Evolutionary conservation across 2,888 invertebrate genomes (phyloP).

Genomic region (Drosophila dives): DNA sequence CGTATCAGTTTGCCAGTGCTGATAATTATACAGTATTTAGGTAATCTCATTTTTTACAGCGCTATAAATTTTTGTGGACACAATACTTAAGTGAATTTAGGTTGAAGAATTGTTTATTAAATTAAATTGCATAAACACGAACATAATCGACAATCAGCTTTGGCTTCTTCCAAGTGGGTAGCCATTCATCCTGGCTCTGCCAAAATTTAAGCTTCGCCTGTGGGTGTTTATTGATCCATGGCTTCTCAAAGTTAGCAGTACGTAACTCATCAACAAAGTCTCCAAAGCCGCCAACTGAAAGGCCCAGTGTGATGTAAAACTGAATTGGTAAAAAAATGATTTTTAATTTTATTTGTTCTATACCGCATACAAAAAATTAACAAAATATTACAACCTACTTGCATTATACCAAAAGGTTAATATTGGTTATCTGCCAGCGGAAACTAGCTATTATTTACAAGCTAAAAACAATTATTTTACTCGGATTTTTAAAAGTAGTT

Average conservation of each 20-base stretch:
- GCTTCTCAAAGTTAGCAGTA: constrained; percentile 86
- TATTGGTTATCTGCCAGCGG: not conserved
- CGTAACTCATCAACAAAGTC: constrained; percentile 88
- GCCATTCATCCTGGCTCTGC: constrained; percentile 88
- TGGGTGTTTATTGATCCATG: constrained; percentile 90
- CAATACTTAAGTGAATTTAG: not conserved
- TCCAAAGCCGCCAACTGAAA: constrained; percentile 91
- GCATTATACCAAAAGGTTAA: not conserved
- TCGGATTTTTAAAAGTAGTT: not conserved
- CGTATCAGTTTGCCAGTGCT: not conserved
- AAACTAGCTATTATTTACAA: not conserved
- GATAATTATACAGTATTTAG: not conserved
- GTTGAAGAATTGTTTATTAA: not conserved
- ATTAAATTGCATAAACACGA: constrained; percentile 80
- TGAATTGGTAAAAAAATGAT: constrained; percentile 78
- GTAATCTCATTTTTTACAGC: not conserved
- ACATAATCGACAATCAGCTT: constrained; percentile 81
- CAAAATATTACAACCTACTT: not conserved
- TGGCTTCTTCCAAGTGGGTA: constrained; percentile 88
- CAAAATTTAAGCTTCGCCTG: constrained; percentile 90
- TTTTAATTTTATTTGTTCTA: not conserved
- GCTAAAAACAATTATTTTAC: not conserved
- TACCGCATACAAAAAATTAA: not conserved
- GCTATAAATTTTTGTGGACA: not conserved
- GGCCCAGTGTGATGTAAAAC: constrained; percentile 91